Evolutionary conservation across 2,113 vertebrate species (phyloP).

Genomic region (Gnathonemus longibarbis): DNA sequence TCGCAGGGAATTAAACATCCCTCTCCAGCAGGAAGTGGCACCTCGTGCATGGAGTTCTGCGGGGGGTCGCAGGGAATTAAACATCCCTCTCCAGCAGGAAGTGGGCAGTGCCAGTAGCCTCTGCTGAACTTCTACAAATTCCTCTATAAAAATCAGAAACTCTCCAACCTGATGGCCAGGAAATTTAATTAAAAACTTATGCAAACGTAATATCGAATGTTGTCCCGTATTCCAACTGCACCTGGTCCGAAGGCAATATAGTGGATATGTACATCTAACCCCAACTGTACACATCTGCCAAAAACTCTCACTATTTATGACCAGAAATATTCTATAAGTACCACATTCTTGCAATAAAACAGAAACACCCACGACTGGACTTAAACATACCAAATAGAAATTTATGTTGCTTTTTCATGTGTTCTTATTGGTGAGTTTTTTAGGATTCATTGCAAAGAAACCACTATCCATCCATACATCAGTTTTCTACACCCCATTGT

Average conservation of each 20-base stretch:
- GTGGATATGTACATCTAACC: not conserved
- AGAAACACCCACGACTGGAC: not conserved
- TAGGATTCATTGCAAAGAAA: not conserved
- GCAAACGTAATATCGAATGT: not conserved
- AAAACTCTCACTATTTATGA: not conserved
- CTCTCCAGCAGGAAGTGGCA: not conserved
- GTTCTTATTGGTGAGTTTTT: not conserved
- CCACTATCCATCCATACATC: not conserved
- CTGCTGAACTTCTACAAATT: not conserved
- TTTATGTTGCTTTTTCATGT: not conserved
- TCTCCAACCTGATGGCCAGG: not conserved
- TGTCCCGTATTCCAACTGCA: not conserved
- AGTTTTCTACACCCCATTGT: not conserved
- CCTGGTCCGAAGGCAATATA: not conserved
- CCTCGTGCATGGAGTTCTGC: constrained; percentile 29
- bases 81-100: constrained; percentile 24
- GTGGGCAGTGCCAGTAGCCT: not conserved
- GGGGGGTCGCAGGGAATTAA: constrained; percentile 37
- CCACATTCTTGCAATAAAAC: not conserved
- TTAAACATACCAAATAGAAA: not conserved
- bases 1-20: constrained; percentile 40
- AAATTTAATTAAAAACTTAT: not conserved
- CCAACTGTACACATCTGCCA: not conserved
- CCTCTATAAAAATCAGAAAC: not conserved
- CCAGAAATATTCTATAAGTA: not conserved